Percentiles rank a stretch among this genome's conserved stretches.
phyloP scores from a whole-genome alignment of 2,797 vertebrate genomes.

The Iguana delicatissima region DNA sequence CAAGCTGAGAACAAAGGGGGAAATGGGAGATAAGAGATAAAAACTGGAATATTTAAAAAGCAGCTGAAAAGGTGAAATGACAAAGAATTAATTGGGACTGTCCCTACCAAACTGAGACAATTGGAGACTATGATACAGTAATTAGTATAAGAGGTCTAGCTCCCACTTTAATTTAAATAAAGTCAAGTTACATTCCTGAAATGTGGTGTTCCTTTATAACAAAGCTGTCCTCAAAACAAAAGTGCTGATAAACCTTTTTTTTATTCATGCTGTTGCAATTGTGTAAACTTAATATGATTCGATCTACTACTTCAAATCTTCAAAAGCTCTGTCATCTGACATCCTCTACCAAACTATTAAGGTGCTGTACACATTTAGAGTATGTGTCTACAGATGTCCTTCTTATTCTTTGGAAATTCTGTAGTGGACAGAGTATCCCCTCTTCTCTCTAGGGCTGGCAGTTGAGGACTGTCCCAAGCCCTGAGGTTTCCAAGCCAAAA shows the following conservation, averaged over 20 bases:
- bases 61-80: too few relatives aligned
- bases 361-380: not conserved
- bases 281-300: constrained; percentile 9
- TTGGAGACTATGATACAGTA: too few relatives aligned
- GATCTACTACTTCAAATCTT: not conserved
- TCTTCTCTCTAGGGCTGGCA: not conserved
- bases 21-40: too few relatives aligned
- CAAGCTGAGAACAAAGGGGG: too few relatives aligned
- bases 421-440: too few relatives aligned
- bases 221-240: constrained; percentile 24
- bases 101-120: too few relatives aligned
- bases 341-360: not conserved
- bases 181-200: not conserved
- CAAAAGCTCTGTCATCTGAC: not conserved
- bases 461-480: not conserved
- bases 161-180: not conserved
- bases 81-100: too few relatives aligned
- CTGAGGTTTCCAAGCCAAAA: not conserved
- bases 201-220: too few relatives aligned
- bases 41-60: too few relatives aligned
- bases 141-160: too few relatives aligned
- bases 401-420: not conserved
- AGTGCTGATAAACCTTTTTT: constrained; percentile 36
- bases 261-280: constrained; percentile 12
- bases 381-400: not conserved